A percentile compares a stretch with the other conserved stretches of the same genome.
These are phyloP conservation scores for Trachelus stipa DNA, from an alignment of 2,888 invertebrate genomes.

Conservation along the genomic window DNA sequence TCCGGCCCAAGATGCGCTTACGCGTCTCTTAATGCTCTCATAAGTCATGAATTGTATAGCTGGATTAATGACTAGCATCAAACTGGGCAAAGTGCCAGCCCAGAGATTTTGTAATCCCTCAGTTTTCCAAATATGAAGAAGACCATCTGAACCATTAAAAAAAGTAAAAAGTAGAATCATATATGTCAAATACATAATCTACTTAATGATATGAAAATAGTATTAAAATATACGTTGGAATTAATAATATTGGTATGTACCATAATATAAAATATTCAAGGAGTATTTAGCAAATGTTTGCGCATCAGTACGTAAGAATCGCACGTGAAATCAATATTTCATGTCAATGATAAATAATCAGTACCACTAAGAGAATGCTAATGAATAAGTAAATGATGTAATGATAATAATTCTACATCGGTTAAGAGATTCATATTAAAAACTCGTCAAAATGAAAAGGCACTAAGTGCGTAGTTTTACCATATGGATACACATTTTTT, in stretches of 20 bases:
- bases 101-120: slow-evolving; percentile 84
- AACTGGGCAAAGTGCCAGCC: slow-evolving; percentile 86
- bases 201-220: neutral
- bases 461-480: neutral
- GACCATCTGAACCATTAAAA: slow-evolving; percentile 70
- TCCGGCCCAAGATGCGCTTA: slow-evolving; percentile 68
- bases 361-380: neutral
- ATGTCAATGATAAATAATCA: neutral
- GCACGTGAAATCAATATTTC: neutral
- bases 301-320: neutral
- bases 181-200: neutral
- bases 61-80: slow-evolving; percentile 89
- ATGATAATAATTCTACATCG: neutral
- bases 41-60: slow-evolving; percentile 94
- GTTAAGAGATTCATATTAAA: neutral
- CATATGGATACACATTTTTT: neutral
- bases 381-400: neutral
- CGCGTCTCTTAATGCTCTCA: slow-evolving; percentile 83
- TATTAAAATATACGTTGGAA: neutral
- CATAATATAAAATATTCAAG: neutral
- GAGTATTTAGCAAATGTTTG: neutral
- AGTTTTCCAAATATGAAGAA: slow-evolving; percentile 75
- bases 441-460: neutral
- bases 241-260: neutral
- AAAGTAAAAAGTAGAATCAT: neutral